These are phyloP conservation scores for Saccopteryx leptura DNA, from an alignment of 2,113 vertebrate genomes.

Conservation along the genomic window DNA sequence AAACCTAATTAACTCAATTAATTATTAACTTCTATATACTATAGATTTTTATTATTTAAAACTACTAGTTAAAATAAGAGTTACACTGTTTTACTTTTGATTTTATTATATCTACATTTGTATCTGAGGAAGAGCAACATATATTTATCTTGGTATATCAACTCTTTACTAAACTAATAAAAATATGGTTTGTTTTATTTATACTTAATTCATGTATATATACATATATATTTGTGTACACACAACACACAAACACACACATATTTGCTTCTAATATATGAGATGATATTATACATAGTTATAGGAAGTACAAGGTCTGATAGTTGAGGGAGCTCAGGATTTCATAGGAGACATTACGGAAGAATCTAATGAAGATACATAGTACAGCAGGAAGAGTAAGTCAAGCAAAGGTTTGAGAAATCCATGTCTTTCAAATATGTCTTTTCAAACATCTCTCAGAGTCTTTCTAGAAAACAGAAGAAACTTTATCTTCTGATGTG, in stretches of 20 bases:
- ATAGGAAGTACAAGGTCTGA: not conserved
- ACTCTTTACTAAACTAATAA: not conserved
- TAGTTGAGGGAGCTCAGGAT: not conserved
- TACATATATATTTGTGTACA: not conserved
- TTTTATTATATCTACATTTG: not conserved
- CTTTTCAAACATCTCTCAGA: not conserved
- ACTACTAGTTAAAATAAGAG: not conserved
- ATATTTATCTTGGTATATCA: not conserved
- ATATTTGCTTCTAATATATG: not conserved
- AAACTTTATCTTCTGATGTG: not conserved
- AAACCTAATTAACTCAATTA: too few species aligned
- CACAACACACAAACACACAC: not conserved
- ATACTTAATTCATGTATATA: not conserved
- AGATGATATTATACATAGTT: not conserved
- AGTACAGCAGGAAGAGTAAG: not conserved
- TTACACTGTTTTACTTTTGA: not conserved
- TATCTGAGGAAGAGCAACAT: not conserved
- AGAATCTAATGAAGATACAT: not conserved
- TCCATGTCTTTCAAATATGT: not conserved
- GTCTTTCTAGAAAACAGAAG: not conserved
- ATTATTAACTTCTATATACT: not conserved
- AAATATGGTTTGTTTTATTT: not conserved
- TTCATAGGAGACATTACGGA: rapidly evolving
- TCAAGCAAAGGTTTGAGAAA: not conserved
- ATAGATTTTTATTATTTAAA: not conserved